Conservation (phyloP, 2,113 vertebrate genomes). For the Spizaetus ornatus region DNA sequence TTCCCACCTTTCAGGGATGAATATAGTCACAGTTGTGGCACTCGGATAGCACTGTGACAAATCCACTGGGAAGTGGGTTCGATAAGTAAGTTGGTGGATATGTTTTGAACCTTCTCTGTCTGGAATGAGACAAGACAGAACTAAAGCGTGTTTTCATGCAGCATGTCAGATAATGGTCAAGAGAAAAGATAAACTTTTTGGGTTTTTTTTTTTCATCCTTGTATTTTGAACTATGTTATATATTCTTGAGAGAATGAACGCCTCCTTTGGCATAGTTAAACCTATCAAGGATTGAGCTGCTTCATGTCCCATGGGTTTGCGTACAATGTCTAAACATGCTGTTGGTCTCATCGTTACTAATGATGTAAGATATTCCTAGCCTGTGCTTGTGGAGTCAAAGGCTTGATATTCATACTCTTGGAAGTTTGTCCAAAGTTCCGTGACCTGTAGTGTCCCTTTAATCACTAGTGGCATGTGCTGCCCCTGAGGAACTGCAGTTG, state of each 20-base stretch:
- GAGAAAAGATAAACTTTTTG: background rate
- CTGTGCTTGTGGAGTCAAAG: background rate
- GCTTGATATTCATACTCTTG: background rate
- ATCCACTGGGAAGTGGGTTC: accelerated
- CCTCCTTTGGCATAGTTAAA: background rate
- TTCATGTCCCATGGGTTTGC: background rate
- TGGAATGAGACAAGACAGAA: background rate
- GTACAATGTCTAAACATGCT: accelerated
- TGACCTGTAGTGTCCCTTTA: background rate
- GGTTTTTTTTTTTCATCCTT: accelerated
- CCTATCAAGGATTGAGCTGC: background rate
- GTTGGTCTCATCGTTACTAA: background rate
- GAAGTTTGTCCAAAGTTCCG: background rate
- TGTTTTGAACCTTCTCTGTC: background rate
- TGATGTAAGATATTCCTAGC: background rate
- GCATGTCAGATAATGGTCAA: background rate
- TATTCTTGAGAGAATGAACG: background rate
- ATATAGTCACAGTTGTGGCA: no score
- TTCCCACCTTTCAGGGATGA: background rate
- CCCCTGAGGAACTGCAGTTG: background rate
- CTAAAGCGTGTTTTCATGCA: background rate
- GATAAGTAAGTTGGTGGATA: background rate
- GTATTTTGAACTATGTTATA: no score
- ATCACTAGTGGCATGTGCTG: background rate
- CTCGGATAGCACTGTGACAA: background rate